These are phyloP conservation scores for Octodon degus DNA, from an alignment of 2,113 vertebrate species.

Conservation along the genomic window DNA sequence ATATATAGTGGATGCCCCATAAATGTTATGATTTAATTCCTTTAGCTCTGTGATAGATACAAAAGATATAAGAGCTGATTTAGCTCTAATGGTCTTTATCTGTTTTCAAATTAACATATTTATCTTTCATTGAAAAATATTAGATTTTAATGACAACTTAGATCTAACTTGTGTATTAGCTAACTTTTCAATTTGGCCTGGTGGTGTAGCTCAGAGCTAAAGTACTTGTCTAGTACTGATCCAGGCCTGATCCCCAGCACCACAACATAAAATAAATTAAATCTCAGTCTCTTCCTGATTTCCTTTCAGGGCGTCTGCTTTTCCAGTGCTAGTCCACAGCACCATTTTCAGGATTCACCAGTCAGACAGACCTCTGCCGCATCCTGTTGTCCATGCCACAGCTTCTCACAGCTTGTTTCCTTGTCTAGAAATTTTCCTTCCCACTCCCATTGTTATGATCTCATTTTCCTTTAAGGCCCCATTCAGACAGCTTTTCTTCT, in stretches of 20 bases:
- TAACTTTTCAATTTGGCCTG: neutral
- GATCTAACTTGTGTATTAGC: neutral
- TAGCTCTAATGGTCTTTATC: neutral
- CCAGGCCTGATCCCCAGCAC: neutral
- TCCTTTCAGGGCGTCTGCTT: neutral
- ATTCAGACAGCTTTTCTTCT: conserved; percentile 30
- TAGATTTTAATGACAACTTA: neutral
- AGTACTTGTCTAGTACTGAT: neutral
- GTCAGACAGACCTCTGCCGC: neutral
- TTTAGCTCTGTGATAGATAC: neutral
- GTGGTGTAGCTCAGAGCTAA: neutral
- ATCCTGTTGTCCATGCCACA: neutral
- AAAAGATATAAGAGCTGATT: neutral
- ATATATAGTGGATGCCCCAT: neutral
- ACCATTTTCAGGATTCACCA: neutral
- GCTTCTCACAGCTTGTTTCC: neutral
- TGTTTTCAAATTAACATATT: conserved; percentile 35
- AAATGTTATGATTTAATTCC: conserved; percentile 1
- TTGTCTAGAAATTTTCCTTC: neutral
- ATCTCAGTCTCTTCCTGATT: neutral
- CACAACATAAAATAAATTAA: neutral
- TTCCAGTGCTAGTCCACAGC: neutral
- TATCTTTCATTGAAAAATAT: conserved; percentile 28
- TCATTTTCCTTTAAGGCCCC: conserved; percentile 1
- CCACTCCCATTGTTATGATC: neutral